Base-by-base conservation (phyloP, 1,140 invertebrate genomes). In the Helicorthomorpha holstii region DNA sequence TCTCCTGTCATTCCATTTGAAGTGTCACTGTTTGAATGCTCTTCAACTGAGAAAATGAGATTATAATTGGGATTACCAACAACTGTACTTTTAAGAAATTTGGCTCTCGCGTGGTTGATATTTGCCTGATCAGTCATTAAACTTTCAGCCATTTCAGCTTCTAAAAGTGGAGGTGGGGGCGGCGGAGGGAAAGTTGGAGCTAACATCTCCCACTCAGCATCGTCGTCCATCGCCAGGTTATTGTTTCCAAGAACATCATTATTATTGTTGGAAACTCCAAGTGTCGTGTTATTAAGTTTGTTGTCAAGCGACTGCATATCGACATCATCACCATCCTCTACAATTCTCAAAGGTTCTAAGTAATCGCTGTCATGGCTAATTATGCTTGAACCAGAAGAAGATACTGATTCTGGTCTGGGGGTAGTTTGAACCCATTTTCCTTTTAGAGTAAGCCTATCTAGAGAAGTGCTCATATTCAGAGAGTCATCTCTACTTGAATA, bases 401-500 rank as follows among this genome's bases (percentile, higher is more conserved):
- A 7, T 16, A 34, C 29, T 7, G 7, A 7, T 7, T 16, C 16
- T 7, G 16, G 16, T 7, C 7, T 7, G 7, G 10, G 4, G 4
- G 14, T 48, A 4, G 10, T 48, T 52, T 27, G 49, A 22, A 42
- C 51, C 7, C 25, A 12, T 48, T 21, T 60, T 7, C 63, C 61
- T 27, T 61, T 59, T 1, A 64, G 52, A 14, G 65, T 56, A 48
- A 64, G 65, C 49, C 61, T 59, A 38, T 69, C 67, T 26, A 59
- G 53, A 7, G 63, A 16, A 7, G 29, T 59, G 21, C 64, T 63
- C 52, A 68, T 26, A 25, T 56, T 51, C 10, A 71, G 58, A 1
- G 70, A 67, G 57, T 73, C 70, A 61, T 73, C 71, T 22, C 64
- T 60, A 51, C 61, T 63, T 4, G 71, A 73, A 52, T 63, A 73